Evolutionary conservation across 2,113 vertebrate genomes (phyloP), one percentile per base, ranked within the genome.

Genomic region (Glaucidium brasilianum): DNA sequence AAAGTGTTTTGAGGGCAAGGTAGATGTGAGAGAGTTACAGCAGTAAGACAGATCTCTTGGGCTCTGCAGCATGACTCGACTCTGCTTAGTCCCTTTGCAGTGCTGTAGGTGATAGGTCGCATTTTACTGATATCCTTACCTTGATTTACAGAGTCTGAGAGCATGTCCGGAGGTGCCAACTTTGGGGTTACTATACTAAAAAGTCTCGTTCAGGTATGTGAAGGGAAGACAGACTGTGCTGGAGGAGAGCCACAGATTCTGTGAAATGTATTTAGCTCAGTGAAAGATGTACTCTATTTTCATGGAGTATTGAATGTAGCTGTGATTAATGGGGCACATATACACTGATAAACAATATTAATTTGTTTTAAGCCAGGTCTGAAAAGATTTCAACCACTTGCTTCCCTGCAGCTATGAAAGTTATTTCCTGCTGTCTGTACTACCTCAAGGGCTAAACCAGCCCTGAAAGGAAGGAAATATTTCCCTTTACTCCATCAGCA

Each of bases 331-430:
- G 92, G 93, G 78, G 56, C 90, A 88, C 91, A 62, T 52, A 94
- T 43, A 67, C 84, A 90, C 95, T 94, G 94, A 97, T 94, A 97
- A 97, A 97, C 64, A 96, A 92, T 91, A 96, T 91, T 95, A 90
- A 96, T 96, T 94, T 96, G 94, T 84, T 96, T 97, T 91, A 87
- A 91, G 92, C 89, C 71, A 94, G 91, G 94, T 94, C 84, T 92
- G 93, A 94, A 77, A 96, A 94, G 81, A 96, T 88, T 95, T 86
- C 90, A 94, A 95, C 90, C 59, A 58, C 78, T 88, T 79, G 80
- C 75, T 92, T 88, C 87, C 82, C 94, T 89, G 93, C 95, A 79
- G 92, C 93, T 78, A 94, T 37, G 63, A 79, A 95, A 94, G 75
- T 90, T 94, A 93, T 97, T 96, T 96, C 89, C 94, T 94, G 84